Base-by-base conservation (phyloP, 2,113 vertebrate genomes). In the Recurvirostra avosetta region DNA sequence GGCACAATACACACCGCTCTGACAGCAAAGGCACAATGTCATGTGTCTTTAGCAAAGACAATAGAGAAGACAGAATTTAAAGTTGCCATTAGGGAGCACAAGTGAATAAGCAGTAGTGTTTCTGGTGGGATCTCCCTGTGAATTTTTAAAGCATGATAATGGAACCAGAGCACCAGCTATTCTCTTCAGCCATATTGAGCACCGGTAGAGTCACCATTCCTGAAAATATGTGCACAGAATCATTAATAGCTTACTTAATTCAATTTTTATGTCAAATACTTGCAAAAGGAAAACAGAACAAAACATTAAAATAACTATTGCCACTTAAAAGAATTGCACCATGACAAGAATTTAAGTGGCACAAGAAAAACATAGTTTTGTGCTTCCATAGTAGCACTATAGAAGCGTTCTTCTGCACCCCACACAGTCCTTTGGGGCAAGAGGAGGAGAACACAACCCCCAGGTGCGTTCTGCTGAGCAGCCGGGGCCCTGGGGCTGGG, bases 11-110 rank as follows among this genome's bases (percentile, higher is more conserved):
- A 17, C 3, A 2, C 29, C 3, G 8, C 78, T 91, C 58, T 76
- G 81, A 91, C 53, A 79, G 95, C 70, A 82, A 82, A 94, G 73
- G 50, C 82, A 75, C 77, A 38, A 56, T 91, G 66, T 87, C 66
- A 40, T 25, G 70, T 8, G 30, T 85, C 84, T 90, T 85, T 66
- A 91, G 80, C 74, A 94, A 95, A 96, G 91, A 96, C 91, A 94
- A 94, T 76, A 80, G 62, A 89, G 77, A 62, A 95, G 30, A 88
- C 59, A 92, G 87, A 74, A 95, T 96, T 90, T 91, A 74, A 91
- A 95, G 81, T 88, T 95, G 91, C 94, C 91, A 79, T 95, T 88
- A 94, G 87, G 86, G 96, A 97, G 91, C 94, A 95, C 84, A 92
- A 94, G 88, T 91, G 86, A 97, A 96, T 89, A 95, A 94, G 93